Base-by-base conservation (phyloP, 2,888 invertebrate species). In the Drosophila hawaiiensis region DNA sequence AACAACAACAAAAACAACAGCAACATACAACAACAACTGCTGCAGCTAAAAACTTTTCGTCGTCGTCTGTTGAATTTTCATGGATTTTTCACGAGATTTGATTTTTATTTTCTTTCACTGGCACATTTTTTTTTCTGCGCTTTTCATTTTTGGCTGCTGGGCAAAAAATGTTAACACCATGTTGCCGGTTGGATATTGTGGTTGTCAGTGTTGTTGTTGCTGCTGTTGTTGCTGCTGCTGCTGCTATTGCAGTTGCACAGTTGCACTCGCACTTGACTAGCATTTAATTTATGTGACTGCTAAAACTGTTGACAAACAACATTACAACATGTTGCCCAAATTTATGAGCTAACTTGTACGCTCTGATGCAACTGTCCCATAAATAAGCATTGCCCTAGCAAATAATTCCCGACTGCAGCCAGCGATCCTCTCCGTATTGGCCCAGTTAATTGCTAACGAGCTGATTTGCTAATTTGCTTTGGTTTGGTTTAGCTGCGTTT, bases 271-370 rank as follows among this genome's bases (percentile, higher is more conserved):
- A 86, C 84, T 90, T 89, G 87, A 85, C 83, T 86, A 82, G 78
- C 70, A 80, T 87, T 89, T 86, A 89, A 89, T 89, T 88, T 82
- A 83, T 89, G 87, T 84, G 81, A 76, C 80, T 86, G 82, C 76
- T 84, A 70, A 89, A 87, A 90, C 87, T 89, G 87, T 87, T 87
- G 91, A 87, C 91, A 90, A 90, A 87, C 87, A 89, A 82, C 86
- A 89, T 85, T 89, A 90, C 86, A 90, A 85, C 86, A 86, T 85
- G 89, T 78, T 78, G 84, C 31, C 83, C 90, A 90, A 83, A 86
- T 86, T 90, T 90, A 90, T 90, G 86, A 69, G 81, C 67, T 83
- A 83, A 85, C 75, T 88, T 83, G 89, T 73, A 54, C 73, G 67
- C 69, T 73, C 82, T 84, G 85, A 90, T 82, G 78, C 80, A 85